Evolutionary conservation across 2,113 vertebrate species (phyloP).

Genomic region (Apteryx mantelli): DNA sequence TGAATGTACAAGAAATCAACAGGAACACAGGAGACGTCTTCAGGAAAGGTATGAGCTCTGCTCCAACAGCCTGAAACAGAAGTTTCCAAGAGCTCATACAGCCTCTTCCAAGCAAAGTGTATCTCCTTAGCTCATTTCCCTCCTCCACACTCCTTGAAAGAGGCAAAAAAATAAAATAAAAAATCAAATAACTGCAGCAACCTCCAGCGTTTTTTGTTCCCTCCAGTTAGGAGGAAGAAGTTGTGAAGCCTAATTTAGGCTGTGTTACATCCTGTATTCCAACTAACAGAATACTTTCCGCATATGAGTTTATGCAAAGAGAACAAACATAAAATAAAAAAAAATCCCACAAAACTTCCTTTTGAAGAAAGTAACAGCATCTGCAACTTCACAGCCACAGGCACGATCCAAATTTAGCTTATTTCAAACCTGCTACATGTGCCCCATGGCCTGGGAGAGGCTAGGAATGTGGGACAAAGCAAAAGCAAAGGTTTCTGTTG

Average conservation of each 20-base stretch:
- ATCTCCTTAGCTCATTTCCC: not conserved
- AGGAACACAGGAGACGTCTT: not conserved
- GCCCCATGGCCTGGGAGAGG: not conserved
- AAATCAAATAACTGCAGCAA: not conserved
- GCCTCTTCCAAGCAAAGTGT: not conserved
- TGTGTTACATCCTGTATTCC: not conserved
- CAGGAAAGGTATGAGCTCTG: not conserved
- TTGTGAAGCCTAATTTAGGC: conserved; percentile 21
- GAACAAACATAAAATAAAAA: not conserved
- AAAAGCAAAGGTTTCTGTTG: not conserved
- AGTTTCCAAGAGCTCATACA: not conserved
- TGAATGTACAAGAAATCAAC: accelerated
- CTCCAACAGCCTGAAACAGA: not conserved
- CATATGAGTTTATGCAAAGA: not conserved
- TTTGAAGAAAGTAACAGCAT: conserved; percentile 14
- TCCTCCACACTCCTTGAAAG: not conserved
- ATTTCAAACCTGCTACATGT: not conserved
- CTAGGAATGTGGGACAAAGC: not conserved
- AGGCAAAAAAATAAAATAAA: not conserved
- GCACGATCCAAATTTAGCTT: conserved; percentile 1
- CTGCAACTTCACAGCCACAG: conserved; percentile 27
- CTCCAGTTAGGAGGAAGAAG: not conserved
- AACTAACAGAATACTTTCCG: conserved; percentile 11
- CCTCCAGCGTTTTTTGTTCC: not conserved
- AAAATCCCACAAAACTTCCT: conserved; percentile 11